Percentiles rank a stretch among this genome's conserved stretches.
These are phyloP conservation scores for Gouania willdenowi DNA, from an alignment of 2,797 vertebrate species.

Conservation along the genomic window DNA sequence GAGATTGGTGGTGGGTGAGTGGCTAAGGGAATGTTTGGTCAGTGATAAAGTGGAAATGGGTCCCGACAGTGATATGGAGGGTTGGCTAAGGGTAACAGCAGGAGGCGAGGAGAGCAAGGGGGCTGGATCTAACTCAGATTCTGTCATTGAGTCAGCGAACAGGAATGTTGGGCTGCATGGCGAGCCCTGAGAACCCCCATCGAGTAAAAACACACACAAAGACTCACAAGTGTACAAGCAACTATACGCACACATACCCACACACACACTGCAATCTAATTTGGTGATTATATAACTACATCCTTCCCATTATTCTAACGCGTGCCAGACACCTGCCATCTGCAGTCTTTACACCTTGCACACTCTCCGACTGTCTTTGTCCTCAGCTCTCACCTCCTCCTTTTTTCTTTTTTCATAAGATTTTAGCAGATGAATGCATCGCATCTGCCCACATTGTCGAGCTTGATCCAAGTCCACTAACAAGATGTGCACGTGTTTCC, in stretches of 20 bases:
- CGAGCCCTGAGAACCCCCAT: slow-evolving; percentile 63
- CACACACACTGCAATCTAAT: slow-evolving; percentile 23
- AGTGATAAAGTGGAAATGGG: slow-evolving; percentile 52
- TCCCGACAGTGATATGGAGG: slow-evolving; percentile 47
- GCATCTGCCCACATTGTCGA: not conserved
- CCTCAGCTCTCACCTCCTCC: slow-evolving; percentile 26
- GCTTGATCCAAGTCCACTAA: not conserved
- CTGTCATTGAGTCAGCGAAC: slow-evolving; percentile 72
- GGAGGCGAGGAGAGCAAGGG: slow-evolving; percentile 25
- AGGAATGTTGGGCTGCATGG: slow-evolving; percentile 75
- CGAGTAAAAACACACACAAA: not conserved
- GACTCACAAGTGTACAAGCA: too few species aligned
- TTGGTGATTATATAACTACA: slow-evolving; percentile 66
- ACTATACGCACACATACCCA: too few species aligned
- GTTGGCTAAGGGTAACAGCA: slow-evolving; percentile 45
- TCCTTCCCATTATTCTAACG: slow-evolving; percentile 42
- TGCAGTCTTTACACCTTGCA: slow-evolving; percentile 30
- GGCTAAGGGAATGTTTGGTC: slow-evolving; percentile 25
- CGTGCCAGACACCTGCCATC: slow-evolving; percentile 40
- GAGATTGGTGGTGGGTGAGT: slow-evolving; percentile 9
- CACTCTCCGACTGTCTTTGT: not conserved
- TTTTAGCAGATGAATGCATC: not conserved
- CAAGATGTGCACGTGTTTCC: not conserved
- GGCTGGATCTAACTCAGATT: slow-evolving; percentile 54
- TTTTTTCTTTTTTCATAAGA: slow-evolving; percentile 12